phyloP scores from a whole-genome alignment of 2,113 vertebrate species.

The Otocyon megalotis region DNA sequence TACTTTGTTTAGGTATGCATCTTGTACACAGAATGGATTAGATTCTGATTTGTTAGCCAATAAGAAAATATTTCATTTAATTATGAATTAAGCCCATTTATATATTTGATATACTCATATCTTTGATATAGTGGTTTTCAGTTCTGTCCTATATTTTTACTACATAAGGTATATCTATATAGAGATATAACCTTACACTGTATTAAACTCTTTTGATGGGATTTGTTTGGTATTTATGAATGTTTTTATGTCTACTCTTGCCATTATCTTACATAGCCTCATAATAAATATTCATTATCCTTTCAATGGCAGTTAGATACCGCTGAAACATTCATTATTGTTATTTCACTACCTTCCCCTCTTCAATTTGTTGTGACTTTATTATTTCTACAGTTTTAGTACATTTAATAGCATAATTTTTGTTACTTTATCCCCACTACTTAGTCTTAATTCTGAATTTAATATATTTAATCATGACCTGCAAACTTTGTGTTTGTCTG shows the following conservation, averaged over 20 bases:
- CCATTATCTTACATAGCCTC: background rate
- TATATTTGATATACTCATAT: background rate
- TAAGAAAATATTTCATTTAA: background rate
- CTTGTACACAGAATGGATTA: background rate
- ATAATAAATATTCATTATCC: background rate
- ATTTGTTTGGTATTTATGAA: background rate
- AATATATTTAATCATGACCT: background rate
- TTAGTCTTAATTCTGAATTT: background rate
- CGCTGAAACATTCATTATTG: background rate
- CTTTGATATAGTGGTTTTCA: background rate
- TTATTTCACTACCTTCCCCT: background rate
- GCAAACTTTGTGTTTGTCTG: background rate
- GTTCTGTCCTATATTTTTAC: background rate
- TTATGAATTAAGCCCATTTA: background rate
- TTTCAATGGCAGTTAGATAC: background rate
- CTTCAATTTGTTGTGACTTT: background rate
- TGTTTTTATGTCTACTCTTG: background rate
- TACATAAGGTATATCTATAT: background rate
- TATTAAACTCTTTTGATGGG: background rate
- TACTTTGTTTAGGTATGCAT: background rate
- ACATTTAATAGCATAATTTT: background rate
- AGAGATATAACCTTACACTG: background rate
- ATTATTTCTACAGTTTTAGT: background rate
- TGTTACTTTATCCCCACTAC: background rate
- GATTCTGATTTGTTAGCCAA: background rate